These are phyloP conservation scores for Onychomys arenicola DNA, from an alignment of 2,797 vertebrate species.

Conservation along the genomic window DNA sequence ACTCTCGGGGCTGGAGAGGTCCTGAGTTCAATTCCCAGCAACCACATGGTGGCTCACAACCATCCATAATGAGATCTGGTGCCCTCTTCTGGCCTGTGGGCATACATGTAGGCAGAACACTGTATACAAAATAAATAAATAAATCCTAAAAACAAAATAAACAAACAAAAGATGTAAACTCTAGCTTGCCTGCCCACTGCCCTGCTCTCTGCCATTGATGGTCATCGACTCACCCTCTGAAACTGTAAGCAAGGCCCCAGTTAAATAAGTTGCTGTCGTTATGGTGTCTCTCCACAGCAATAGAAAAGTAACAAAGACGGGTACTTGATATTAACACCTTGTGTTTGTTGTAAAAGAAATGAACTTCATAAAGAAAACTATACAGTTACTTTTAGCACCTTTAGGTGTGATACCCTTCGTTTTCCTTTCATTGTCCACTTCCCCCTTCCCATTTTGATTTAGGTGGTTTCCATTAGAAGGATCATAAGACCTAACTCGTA, in stretches of 20 bases:
- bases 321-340: background rate
- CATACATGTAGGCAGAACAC: too few species aligned
- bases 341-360: slow-evolving; percentile 13
- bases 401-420: background rate
- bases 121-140: too few species aligned
- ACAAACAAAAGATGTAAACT: too few species aligned
- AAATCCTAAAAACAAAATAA: too few species aligned
- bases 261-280: background rate
- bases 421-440: background rate
- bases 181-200: background rate
- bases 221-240: background rate
- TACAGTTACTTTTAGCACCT: slow-evolving; percentile 7
- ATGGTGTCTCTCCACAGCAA: background rate
- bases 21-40: too few species aligned
- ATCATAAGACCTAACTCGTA: slow-evolving; percentile 7
- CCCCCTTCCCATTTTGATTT: slow-evolving; percentile 1
- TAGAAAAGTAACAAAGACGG: background rate
- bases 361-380: slow-evolving; percentile 29
- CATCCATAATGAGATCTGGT: too few species aligned
- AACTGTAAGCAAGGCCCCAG: background rate
- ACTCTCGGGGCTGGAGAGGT: too few species aligned
- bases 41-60: too few species aligned
- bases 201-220: background rate
- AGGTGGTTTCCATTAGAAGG: slow-evolving; percentile 42
- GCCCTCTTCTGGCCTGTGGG: too few species aligned